Evolutionary conservation across 1,140 invertebrate genomes (phyloP).

Genomic region (Drosophila parabipectinata): DNA sequence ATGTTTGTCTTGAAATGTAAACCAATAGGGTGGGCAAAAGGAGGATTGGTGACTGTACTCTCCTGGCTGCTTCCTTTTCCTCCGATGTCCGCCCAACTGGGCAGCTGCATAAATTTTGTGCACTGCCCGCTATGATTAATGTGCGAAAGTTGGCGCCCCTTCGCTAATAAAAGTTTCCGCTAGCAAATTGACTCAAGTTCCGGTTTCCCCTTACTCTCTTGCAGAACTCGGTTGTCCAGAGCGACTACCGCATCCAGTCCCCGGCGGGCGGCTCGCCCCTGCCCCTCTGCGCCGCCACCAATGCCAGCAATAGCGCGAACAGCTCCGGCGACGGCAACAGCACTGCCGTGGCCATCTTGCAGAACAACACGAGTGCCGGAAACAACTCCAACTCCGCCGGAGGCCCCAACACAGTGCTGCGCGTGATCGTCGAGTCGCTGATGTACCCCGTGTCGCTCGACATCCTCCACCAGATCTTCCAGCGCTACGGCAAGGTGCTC

Average conservation of each 20-base stretch:
- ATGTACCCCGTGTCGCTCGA: slow-evolving; percentile 99
- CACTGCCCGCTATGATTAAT: slow-evolving; percentile 62
- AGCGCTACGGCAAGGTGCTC: slow-evolving; percentile 98
- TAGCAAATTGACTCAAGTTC: slow-evolving; percentile 59
- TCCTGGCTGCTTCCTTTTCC: background rate
- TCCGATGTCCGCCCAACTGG: slow-evolving; percentile 10
- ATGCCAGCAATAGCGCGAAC: slow-evolving; percentile 66
- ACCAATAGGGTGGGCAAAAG: no score
- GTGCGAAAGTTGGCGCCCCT: slow-evolving; percentile 59
- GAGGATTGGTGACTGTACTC: no score
- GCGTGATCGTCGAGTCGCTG: slow-evolving; percentile 99
- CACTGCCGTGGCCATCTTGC: slow-evolving; percentile 68
- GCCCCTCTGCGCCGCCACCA: slow-evolving; percentile 72
- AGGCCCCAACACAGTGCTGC: slow-evolving; percentile 97
- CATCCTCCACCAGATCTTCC: slow-evolving; percentile 98
- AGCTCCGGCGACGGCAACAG: slow-evolving; percentile 67
- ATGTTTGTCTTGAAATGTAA: no score
- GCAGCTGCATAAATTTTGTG: slow-evolving; percentile 56
- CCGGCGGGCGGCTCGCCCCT: slow-evolving; percentile 81
- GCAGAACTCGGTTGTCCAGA: slow-evolving; percentile 85
- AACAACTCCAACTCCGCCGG: slow-evolving; percentile 89
- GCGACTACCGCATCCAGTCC: slow-evolving; percentile 82
- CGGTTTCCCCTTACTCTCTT: slow-evolving; percentile 60
- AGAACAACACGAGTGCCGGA: slow-evolving; percentile 83
- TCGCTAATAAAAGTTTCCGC: slow-evolving; percentile 69